These are phyloP conservation scores for Macaca mulatta DNA, from an alignment of 2,113 vertebrate genomes.

Conservation along the genomic window DNA sequence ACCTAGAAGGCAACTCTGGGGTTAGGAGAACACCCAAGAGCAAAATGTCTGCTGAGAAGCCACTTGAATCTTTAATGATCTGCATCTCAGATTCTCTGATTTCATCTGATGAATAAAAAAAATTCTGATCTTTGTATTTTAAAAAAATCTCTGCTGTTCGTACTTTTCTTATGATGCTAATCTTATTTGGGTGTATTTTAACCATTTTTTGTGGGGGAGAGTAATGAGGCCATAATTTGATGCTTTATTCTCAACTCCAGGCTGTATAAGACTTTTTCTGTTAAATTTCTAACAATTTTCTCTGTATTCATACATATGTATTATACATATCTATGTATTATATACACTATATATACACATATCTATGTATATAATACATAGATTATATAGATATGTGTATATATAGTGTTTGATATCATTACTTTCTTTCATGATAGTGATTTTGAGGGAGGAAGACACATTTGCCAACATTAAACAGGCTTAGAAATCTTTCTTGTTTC, in stretches of 20 bases:
- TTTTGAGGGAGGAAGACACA: not conserved
- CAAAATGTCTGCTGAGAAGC: not conserved
- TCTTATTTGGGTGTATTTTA: constrained; percentile 29
- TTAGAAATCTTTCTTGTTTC: constrained; percentile 28
- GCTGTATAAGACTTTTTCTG: constrained; percentile 22
- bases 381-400: not conserved
- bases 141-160: constrained; percentile 12
- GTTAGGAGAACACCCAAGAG: not conserved
- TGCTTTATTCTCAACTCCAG: constrained; percentile 21
- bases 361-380: not conserved
- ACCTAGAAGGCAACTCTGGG: not conserved
- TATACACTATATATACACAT: not conserved
- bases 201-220: not conserved
- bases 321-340: not conserved
- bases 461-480: not conserved
- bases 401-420: constrained; percentile 30
- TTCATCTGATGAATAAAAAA: constrained; percentile 10
- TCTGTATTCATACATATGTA: constrained; percentile 24
- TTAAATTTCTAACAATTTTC: constrained; percentile 12
- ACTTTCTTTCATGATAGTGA: constrained; percentile 10
- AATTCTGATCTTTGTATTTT: not conserved
- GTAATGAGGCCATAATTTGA: not conserved
- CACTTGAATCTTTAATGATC: not conserved
- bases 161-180: constrained; percentile 25
- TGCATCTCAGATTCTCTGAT: not conserved